Percentiles rank a stretch among this genome's conserved stretches.
These are phyloP conservation scores for Polypterus bichir DNA, from an alignment of 2,113 vertebrate species.

Conservation along the genomic window DNA sequence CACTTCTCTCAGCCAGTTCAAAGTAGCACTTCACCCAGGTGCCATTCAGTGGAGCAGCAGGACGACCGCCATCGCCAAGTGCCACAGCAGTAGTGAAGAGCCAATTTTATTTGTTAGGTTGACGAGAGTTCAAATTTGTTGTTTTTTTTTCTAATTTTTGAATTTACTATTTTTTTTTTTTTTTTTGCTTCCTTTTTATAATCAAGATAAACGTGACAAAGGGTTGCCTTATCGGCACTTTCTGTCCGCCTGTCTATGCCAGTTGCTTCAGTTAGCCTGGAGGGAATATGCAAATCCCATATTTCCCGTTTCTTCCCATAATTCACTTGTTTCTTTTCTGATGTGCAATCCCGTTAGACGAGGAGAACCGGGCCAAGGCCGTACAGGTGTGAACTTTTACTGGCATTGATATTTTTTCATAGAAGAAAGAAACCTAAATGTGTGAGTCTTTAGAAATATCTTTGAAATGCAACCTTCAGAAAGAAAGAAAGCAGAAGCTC, in stretches of 20 bases:
- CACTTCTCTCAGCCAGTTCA: constrained; percentile 16
- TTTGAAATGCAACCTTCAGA: constrained; percentile 16
- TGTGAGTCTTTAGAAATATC: constrained; percentile 25
- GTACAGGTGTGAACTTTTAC: constrained; percentile 11
- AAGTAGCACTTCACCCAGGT: constrained; percentile 13
- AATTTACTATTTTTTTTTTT: no score
- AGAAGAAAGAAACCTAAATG: constrained; percentile 5
- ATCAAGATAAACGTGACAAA: no score
- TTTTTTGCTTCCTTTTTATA: no score
- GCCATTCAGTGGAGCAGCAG: not conserved
- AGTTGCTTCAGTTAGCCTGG: constrained; percentile 19
- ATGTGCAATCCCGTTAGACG: constrained; percentile 2
- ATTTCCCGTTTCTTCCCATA: constrained; percentile 8
- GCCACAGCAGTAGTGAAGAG: constrained; percentile 12
- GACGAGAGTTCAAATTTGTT: no score
- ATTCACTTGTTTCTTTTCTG: constrained; percentile 11
- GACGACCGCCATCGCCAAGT: constrained; percentile 8
- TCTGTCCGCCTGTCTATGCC: not conserved
- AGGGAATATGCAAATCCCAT: constrained; percentile 35
- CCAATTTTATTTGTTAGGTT: constrained; percentile 10
- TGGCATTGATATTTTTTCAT: constrained; percentile 24
- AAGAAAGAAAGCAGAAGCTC: constrained; percentile 2
- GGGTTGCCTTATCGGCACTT: no score
- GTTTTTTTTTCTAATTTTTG: no score
- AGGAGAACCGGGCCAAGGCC: not conserved